Evolutionary conservation across 2,797 vertebrate genomes (phyloP).

Genomic region (Crax fasciolata): DNA sequence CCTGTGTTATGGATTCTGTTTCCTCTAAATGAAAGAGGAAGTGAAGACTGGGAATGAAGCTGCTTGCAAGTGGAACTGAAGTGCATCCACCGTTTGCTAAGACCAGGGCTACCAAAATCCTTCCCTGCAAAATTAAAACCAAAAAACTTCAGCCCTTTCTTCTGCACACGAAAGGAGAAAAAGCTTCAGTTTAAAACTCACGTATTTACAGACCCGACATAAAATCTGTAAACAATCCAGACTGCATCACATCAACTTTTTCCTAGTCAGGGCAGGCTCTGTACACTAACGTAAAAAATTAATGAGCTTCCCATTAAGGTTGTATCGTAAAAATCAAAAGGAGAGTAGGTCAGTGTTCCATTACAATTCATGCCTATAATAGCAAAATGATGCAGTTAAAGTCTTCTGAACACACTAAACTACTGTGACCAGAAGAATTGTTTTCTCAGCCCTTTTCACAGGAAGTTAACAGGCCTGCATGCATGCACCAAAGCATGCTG

Average conservation of each 20-base stretch:
- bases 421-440: not conserved
- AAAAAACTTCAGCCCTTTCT: not conserved
- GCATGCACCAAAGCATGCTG: not conserved
- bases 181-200: not conserved
- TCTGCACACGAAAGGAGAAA: not conserved
- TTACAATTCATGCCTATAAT: not conserved
- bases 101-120: not conserved
- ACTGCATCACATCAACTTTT: not conserved
- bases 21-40: not conserved
- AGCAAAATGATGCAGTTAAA: not conserved
- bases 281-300: not conserved
- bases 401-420: not conserved
- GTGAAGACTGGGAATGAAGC: constrained; percentile 20
- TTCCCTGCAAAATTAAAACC: not conserved
- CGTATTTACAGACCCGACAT: not conserved
- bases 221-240: not conserved
- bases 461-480: not conserved
- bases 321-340: not conserved
- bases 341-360: not conserved
- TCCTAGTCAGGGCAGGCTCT: not conserved
- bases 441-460: not conserved
- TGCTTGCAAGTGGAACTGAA: not conserved
- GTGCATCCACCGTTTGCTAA: not conserved
- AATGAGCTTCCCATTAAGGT: not conserved
- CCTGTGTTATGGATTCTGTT: not conserved